Evolutionary conservation across 2,888 invertebrate genomes (phyloP), one percentile per base, ranked within the genome.

Genomic region (Polia nebulosa): DNA sequence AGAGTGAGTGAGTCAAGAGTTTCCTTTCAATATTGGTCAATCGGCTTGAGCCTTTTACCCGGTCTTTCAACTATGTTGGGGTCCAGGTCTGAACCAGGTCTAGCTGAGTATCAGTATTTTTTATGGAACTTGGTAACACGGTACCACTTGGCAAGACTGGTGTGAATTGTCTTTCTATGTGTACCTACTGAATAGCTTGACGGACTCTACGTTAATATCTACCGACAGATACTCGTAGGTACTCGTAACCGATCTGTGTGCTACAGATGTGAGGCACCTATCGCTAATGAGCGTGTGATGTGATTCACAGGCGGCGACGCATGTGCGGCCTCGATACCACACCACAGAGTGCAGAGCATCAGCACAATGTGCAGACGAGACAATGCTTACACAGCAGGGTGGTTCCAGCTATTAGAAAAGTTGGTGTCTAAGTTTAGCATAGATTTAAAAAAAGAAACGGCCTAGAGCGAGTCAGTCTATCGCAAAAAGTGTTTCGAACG

Each of bases 311-410:
- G 83, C 92, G 84, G 77, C 78, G 70, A 58, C 78, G 77, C 93
- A 94, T 87, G 90, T 94, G 94, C 90, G 94, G 89, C 94, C 94
- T 93, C 94, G 92, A 93, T 93, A 87, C 88, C 51, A 49, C 82
- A 47, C 84, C 65, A 57, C 59, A 72, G 61, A 65, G 1, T 34
- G 45, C 64, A 79, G 56, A 70, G 7, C 41, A 65, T 39, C 0
- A 2, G 1, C 11, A 27, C 13, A 1, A 5, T 8, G 2, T 1
- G 13, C 27, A 79, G 83, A 77, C 13, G 36, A 13, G 73, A 61
- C 62, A 59, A 22, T 58, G 1, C 0, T 17, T n/a, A 0, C 0
- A 39, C n/a, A 17, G 17, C 17, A 0, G n/a, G n/a, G n/a, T n/a
- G n/a, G n/a, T n/a, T n/a, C n/a, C n/a, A n/a, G n/a, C n/a, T n/a